phyloP scores from a whole-genome alignment of 2,797 vertebrate species.

The Austrolebias charrua region DNA sequence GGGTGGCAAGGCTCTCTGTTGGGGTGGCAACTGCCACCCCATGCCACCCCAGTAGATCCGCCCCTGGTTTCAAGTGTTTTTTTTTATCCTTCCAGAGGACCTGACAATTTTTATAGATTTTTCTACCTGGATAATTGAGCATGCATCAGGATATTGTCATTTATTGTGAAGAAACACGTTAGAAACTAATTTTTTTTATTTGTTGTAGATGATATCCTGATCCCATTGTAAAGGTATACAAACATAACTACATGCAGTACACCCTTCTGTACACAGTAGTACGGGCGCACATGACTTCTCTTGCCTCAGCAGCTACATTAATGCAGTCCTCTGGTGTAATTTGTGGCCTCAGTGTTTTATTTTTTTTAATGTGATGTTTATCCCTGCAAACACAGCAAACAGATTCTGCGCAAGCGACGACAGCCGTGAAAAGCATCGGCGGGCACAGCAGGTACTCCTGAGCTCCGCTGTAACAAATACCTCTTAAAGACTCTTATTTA shows the following conservation, averaged over 20 bases:
- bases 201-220: neutral
- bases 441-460: constrained; percentile 82
- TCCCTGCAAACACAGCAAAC: constrained; percentile 75
- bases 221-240: neutral
- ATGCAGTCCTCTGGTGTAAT: constrained; percentile 70
- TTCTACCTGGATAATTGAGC: too few species aligned
- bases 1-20: too few species aligned
- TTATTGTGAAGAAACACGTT: too few species aligned
- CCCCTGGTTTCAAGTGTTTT: too few species aligned
- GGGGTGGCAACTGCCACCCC: too few species aligned
- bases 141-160: too few species aligned
- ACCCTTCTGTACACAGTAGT: constrained; percentile 16
- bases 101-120: too few species aligned
- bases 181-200: neutral
- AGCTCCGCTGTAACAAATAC: constrained; percentile 78
- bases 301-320: constrained; percentile 73
- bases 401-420: constrained; percentile 74
- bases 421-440: constrained; percentile 78
- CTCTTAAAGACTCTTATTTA: constrained; percentile 82
- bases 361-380: constrained; percentile 75
- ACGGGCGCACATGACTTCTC: constrained; percentile 38
- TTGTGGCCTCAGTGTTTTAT: constrained; percentile 69
- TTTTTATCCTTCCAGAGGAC: too few species aligned
- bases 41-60: too few species aligned
- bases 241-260: neutral